Conservation (phyloP, 2,888 invertebrate genomes). For the Atrina japonica region DNA sequence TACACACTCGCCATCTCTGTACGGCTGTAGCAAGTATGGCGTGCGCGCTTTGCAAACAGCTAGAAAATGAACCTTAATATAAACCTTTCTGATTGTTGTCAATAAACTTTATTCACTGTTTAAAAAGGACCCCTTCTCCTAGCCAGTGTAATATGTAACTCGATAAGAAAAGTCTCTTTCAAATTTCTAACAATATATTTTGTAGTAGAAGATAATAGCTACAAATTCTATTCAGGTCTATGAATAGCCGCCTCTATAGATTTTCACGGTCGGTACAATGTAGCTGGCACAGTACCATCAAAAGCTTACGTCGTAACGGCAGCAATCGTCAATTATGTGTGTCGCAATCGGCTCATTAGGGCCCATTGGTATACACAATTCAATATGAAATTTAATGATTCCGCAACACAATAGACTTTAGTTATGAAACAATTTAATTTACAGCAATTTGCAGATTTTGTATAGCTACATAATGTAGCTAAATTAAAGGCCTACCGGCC, state of each 20-base stretch:
- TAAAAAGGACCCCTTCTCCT: slow-evolving; percentile 52
- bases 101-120: slow-evolving; percentile 51
- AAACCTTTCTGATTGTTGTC: slow-evolving; percentile 33
- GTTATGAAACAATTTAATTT: slow-evolving; percentile 46
- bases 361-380: slow-evolving; percentile 14
- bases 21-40: too few species aligned
- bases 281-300: slow-evolving; percentile 26
- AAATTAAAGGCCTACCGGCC: too few species aligned
- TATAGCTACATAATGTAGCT: neutral
- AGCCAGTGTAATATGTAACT: slow-evolving; percentile 73
- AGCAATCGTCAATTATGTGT: slow-evolving; percentile 21
- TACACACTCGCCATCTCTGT: too few species aligned
- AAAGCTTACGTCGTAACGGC: slow-evolving; percentile 29
- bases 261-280: slow-evolving; percentile 60
- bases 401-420: slow-evolving; percentile 27
- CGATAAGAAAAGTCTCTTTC: slow-evolving; percentile 74
- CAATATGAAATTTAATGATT: slow-evolving; percentile 42
- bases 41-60: too few species aligned
- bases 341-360: slow-evolving; percentile 22
- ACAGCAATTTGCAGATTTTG: slow-evolving; percentile 33
- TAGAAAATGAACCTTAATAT: too few species aligned
- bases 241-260: slow-evolving; percentile 70
- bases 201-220: slow-evolving; percentile 70
- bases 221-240: slow-evolving; percentile 68
- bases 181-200: slow-evolving; percentile 77